These are phyloP conservation scores for Enhydra lutris DNA, from an alignment of 2,113 vertebrate genomes.

Conservation along the genomic window DNA sequence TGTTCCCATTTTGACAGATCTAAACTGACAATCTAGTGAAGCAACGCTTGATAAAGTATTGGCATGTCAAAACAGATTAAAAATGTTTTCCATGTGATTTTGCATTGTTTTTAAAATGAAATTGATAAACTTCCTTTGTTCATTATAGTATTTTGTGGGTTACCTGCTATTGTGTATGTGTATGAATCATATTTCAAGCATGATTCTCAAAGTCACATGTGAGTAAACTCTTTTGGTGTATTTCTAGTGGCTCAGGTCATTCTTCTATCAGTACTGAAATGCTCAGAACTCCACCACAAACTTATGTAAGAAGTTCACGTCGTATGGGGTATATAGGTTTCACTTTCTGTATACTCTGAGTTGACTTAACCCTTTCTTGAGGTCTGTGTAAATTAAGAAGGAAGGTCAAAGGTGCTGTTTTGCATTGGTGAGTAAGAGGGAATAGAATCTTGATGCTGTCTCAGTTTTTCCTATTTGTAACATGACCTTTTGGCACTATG, in stretches of 20 bases:
- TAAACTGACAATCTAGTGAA: background rate
- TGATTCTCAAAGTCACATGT: background rate
- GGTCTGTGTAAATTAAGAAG: background rate
- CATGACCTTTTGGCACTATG: background rate
- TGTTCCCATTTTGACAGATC: background rate
- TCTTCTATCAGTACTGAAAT: background rate
- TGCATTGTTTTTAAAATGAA: background rate
- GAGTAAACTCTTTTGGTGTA: background rate
- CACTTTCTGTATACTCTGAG: background rate
- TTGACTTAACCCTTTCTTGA: background rate
- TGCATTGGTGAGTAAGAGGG: background rate
- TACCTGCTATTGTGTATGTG: background rate
- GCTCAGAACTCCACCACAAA: background rate
- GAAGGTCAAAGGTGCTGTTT: background rate
- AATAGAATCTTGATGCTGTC: background rate
- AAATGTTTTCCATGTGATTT: background rate
- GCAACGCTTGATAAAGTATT: background rate
- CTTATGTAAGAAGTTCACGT: background rate
- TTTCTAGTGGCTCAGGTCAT: background rate
- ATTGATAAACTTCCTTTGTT: background rate
- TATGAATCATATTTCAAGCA: background rate
- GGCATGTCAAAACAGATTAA: background rate
- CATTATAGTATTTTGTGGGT: background rate
- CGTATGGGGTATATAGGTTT: background rate
- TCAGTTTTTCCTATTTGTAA: background rate